phyloP scores from a whole-genome alignment of 2,797 vertebrate species.

The Nannoperca obscura region DNA sequence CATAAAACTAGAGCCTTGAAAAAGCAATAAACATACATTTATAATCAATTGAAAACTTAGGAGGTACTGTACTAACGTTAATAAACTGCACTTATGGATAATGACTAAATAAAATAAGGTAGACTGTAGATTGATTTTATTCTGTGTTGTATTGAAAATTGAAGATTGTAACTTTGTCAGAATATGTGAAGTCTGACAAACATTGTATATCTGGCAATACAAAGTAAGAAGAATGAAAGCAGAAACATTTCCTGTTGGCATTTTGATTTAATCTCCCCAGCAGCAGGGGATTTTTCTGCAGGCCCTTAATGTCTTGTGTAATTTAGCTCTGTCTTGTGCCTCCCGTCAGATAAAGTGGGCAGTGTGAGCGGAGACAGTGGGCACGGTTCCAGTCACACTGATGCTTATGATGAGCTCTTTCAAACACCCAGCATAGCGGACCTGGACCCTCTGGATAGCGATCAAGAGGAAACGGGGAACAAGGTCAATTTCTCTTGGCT shows the following conservation, averaged over 20 bases:
- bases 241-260: conserved; percentile 20
- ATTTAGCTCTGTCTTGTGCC: conserved; percentile 29
- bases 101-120: not conserved
- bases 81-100: not conserved
- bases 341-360: conserved; percentile 83
- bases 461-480: conserved; percentile 86
- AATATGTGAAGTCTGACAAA: not conserved
- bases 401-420: conserved; percentile 95
- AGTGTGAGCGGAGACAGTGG: conserved; percentile 85
- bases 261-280: conserved; percentile 47
- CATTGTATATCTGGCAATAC: conserved; percentile 18
- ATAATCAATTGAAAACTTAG: not conserved
- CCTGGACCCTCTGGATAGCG: conserved; percentile 83
- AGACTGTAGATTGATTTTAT: not conserved
- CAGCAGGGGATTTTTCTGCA: conserved; percentile 25
- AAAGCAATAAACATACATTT: not conserved
- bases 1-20: not conserved
- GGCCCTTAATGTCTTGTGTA: conserved; percentile 27
- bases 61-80: not conserved
- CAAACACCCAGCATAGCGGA: conserved; percentile 80
- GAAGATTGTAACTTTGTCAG: not conserved
- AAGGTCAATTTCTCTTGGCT: conserved; percentile 76
- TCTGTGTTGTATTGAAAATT: not conserved
- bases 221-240: conserved; percentile 25
- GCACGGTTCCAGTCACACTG: conserved; percentile 82